Conservation (phyloP, 2,113 vertebrate species). For the Barbus barbus region DNA sequence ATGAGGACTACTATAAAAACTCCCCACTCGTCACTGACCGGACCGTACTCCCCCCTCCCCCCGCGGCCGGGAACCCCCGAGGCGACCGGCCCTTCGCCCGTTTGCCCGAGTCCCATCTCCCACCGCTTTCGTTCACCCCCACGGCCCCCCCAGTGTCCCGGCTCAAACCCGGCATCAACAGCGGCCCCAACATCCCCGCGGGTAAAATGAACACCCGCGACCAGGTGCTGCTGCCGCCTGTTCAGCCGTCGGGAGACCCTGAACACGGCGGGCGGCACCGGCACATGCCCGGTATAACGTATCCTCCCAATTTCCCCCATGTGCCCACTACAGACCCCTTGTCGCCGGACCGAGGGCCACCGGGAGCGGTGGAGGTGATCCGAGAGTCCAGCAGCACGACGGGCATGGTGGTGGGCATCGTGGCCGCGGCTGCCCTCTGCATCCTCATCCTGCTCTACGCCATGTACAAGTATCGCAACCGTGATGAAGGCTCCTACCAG, state of each 20-base stretch:
- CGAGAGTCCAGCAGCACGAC: constrained; percentile 94
- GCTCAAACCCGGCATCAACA: constrained; percentile 63
- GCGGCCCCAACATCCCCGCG: constrained; percentile 77
- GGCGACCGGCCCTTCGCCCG: constrained; percentile 76
- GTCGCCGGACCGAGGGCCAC: constrained; percentile 82
- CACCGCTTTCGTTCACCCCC: constrained; percentile 74
- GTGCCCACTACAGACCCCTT: constrained; percentile 89
- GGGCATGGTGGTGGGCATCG: constrained; percentile 96
- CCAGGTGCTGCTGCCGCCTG: constrained; percentile 81
- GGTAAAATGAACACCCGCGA: constrained; percentile 93
- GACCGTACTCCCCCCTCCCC: constrained; percentile 81
- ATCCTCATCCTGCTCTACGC: constrained; percentile 95
- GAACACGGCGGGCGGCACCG: constrained; percentile 73
- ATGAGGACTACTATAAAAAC: constrained; percentile 93
- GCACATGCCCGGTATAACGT: constrained; percentile 78
- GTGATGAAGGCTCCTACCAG: constrained; percentile 93
- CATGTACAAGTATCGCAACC: constrained; percentile 97
- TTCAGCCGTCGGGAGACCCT: constrained; percentile 81
- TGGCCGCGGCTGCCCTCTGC: constrained; percentile 91
- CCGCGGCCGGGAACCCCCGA: constrained; percentile 72
- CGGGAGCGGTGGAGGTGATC: constrained; percentile 87
- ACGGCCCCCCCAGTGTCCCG: constrained; percentile 76
- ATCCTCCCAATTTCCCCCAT: constrained; percentile 86
- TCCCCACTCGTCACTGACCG: constrained; percentile 87
- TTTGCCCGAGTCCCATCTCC: constrained; percentile 70